phyloP scores from a whole-genome alignment of 2,888 invertebrate species.

The Troglohyphantes excavatus region DNA sequence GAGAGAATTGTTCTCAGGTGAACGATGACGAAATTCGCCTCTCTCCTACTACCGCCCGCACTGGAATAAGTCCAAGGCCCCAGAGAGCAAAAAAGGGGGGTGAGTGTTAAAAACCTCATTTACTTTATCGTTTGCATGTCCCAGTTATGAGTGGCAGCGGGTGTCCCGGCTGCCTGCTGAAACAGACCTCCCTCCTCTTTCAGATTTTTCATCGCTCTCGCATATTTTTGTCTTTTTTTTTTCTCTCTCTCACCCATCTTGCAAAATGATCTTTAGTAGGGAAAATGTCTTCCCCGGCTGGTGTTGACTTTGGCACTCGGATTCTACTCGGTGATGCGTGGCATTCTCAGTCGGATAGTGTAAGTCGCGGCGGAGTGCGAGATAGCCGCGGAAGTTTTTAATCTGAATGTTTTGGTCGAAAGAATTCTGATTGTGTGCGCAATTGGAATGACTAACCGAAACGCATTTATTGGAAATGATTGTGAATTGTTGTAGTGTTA shows the following conservation, averaged over 20 bases:
- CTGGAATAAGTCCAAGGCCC: conserved; percentile 65
- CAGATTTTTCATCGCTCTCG: background rate
- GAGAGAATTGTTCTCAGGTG: conserved; percentile 64
- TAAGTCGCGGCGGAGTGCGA: background rate
- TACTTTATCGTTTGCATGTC: conserved; percentile 18
- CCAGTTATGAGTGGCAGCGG: background rate
- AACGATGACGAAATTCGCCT: conserved; percentile 24
- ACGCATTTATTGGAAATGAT: too few relatives aligned
- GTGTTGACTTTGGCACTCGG: conserved; percentile 44
- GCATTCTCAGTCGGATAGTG: background rate
- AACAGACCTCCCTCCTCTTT: background rate
- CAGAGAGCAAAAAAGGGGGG: conserved; percentile 17
- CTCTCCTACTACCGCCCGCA: conserved; percentile 11
- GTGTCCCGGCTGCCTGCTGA: background rate
- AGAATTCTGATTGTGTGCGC: too few relatives aligned
- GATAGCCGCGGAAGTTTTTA: too few relatives aligned
- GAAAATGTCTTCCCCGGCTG: conserved; percentile 24
- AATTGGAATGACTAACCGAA: too few relatives aligned
- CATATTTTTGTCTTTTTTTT: background rate
- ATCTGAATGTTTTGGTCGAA: too few relatives aligned
- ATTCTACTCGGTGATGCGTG: conserved; percentile 5
- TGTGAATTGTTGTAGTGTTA: too few relatives aligned
- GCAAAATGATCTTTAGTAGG: conserved; percentile 12
- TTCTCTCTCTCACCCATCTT: background rate
- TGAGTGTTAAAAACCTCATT: conserved; percentile 53